phyloP scores from a whole-genome alignment of 2,888 invertebrate species.

The Meliscaeva auricollis region DNA sequence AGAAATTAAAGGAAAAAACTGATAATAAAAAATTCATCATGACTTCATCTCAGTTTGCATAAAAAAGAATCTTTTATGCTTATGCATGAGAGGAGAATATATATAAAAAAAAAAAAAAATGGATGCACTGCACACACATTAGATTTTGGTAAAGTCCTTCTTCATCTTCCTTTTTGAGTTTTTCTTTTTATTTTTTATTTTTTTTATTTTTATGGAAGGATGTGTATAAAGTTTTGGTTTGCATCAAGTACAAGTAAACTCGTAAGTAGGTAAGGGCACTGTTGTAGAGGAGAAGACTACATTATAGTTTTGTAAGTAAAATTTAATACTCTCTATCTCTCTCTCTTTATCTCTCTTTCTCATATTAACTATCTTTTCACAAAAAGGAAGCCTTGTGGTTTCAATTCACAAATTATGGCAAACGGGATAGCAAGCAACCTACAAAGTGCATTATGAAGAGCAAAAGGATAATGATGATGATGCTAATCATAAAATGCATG shows the following conservation, averaged over 20 bases:
- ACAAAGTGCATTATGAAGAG: constrained; percentile 8
- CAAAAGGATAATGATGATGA: constrained; percentile 35
- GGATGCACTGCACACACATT: constrained; percentile 17
- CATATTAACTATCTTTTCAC: neutral
- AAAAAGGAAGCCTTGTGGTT: constrained; percentile 38
- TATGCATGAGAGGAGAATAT: constrained; percentile 62
- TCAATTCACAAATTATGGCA: constrained; percentile 71
- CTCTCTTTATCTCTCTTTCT: neutral
- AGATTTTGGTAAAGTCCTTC: constrained; percentile 29
- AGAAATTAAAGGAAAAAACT: neutral
- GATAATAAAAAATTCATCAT: constrained; percentile 59
- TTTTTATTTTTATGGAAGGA: constrained; percentile 19
- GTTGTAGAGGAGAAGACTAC: neutral
- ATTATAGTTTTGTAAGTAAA: constrained; percentile 38
- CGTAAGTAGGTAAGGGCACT: neutral
- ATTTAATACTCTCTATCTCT: constrained; percentile 24
- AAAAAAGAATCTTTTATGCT: constrained; percentile 61
- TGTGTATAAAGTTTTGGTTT: constrained; percentile 38
- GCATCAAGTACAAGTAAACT: constrained; percentile 2
- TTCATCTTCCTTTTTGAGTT: neutral
- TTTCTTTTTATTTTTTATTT: neutral
- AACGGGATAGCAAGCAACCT: constrained; percentile 9
- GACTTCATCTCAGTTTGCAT: constrained; percentile 40
- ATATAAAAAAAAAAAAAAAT: constrained; percentile 14
- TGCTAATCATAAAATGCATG: constrained; percentile 68